Evolutionary conservation across 2,888 invertebrate genomes (phyloP), one percentile per base, ranked within the genome.

Genomic region (Allophyes oxyacanthae): DNA sequence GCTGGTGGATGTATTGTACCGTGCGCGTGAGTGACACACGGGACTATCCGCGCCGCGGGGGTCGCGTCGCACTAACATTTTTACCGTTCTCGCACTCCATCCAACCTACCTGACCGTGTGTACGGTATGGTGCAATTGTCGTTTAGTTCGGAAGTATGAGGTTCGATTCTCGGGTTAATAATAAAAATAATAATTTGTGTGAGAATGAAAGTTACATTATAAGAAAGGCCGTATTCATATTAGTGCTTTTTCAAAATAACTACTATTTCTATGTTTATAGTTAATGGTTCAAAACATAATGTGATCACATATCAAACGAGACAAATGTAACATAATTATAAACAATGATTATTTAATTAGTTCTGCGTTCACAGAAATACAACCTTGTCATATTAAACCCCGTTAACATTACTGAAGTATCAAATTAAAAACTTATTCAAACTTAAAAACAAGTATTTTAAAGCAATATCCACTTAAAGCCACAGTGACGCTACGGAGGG

Each of bases 21-120:
- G 78, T 87, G 90, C 92, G 90, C 75, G 78, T 87, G 90, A 92
- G 90, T 92, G 92, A 92, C 91, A 87, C 80, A 79, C 82, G 81
- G 81, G 82, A 70, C 79, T 81, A 79, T 75, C 78, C 76, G 68
- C 89, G 34, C 91, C 65, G 79, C 90, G 80, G 91, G 92, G 81
- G 86, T 72, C 80, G 75, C 68, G 72, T 73, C 79, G 41, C 49
- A 73, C 71, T 81, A 81, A 83, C 84, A 85, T 88, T 88, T 89
- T 88, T 87, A 85, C 84, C 86, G 87, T 89, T 88, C 88, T 84
- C 85, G 80, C 82, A 82, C 84, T 82, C 80, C 65, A 67, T 74
- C 52, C 41, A 57, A 60, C 76, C 81, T 88, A 87, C 87, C 85
- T 89, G 85, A 61, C 73, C 50, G 75, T 73, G 64, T 61, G 71